Evolutionary conservation across 1,140 invertebrate genomes (phyloP).

Genomic region (Spodoptera frugiperda): DNA sequence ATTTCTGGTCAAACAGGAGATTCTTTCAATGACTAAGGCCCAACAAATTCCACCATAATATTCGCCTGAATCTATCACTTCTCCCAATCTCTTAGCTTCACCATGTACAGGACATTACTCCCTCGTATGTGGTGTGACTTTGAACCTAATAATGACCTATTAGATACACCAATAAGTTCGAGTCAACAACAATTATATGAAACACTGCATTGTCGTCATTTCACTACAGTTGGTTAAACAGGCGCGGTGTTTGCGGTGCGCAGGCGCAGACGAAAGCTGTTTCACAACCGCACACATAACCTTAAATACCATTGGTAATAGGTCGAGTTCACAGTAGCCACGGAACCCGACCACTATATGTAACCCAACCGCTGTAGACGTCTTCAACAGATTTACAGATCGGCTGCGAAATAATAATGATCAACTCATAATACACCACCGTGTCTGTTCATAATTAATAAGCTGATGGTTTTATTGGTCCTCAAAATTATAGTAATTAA

Average conservation of each 20-base stretch:
- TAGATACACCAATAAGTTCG: conserved; percentile 29
- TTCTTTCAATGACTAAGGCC: background rate
- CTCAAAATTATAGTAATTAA: background rate
- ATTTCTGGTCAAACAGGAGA: conserved; percentile 20
- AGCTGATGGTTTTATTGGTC: too few species aligned
- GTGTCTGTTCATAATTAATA: background rate
- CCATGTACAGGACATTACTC: too few species aligned
- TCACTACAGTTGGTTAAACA: conserved; percentile 39
- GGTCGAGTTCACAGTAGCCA: background rate
- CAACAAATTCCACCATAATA: background rate
- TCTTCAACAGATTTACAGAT: conserved; percentile 9
- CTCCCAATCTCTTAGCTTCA: background rate
- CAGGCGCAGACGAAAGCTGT: conserved; percentile 47
- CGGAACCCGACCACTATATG: background rate
- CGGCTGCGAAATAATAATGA: background rate
- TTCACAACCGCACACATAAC: conserved; percentile 47
- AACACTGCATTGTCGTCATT: conserved; percentile 24
- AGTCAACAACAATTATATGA: conserved; percentile 11
- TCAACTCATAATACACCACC: background rate
- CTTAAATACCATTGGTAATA: conserved; percentile 48
- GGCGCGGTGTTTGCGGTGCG: conserved; percentile 28
- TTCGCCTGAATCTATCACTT: background rate
- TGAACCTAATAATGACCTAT: conserved; percentile 4
- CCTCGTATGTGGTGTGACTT: background rate
- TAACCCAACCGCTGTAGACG: background rate